Conservation (phyloP, 2,797 vertebrate genomes). For the Podarcis siculus region DNA sequence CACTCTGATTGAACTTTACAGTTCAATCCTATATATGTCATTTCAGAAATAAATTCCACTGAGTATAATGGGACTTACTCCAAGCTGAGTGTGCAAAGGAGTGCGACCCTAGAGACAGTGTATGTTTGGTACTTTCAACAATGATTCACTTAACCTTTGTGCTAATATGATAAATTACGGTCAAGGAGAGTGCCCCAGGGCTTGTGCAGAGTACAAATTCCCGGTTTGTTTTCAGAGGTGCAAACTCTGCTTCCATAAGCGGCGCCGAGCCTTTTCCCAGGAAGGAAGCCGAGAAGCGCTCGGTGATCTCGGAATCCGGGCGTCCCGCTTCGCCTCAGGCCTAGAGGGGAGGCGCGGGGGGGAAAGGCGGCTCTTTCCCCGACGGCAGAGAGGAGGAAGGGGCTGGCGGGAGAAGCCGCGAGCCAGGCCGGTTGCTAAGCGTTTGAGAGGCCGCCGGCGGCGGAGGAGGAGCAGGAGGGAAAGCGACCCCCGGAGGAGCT, state of each 20-base stretch:
- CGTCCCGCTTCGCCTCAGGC: background rate
- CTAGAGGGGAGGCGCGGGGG: too few relatives aligned
- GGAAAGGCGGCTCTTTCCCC: background rate
- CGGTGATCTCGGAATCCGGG: background rate
- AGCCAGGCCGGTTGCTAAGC: slow-evolving; percentile 1
- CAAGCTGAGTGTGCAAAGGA: too few relatives aligned
- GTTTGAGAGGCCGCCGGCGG: too few relatives aligned
- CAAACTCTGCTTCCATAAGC: background rate
- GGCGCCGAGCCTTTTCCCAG: background rate
- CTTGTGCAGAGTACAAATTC: background rate
- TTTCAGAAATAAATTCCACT: too few relatives aligned
- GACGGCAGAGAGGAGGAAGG: background rate
- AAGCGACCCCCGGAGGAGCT: background rate
- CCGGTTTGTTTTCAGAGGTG: too few relatives aligned
- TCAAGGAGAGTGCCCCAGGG: background rate
- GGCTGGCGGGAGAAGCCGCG: background rate
- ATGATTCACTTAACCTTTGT: background rate
- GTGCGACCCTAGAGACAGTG: slow-evolving; percentile 9
- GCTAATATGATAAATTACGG: background rate
- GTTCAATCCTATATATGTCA: background rate
- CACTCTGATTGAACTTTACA: too few relatives aligned
- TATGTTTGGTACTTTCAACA: background rate
- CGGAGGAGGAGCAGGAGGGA: too few relatives aligned
- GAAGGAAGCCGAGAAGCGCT: background rate
- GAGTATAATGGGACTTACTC: too few relatives aligned